A percentile compares a stretch with the other conserved stretches of the same genome.
Conservation (phyloP, 2,797 vertebrate genomes). For the Chaenodraco wilsoni region DNA sequence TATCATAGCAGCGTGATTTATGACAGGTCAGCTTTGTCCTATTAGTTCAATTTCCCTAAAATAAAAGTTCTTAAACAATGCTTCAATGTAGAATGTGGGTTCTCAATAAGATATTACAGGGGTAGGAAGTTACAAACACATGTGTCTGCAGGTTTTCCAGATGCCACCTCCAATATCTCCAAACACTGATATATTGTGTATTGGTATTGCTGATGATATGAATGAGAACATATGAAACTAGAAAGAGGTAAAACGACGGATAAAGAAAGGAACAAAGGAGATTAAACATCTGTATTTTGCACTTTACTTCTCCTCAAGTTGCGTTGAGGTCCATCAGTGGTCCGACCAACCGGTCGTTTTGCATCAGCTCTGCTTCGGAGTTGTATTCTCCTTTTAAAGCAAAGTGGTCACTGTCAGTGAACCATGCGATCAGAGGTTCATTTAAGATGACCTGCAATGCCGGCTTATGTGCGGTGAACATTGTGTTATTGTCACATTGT, state of each 20-base stretch:
- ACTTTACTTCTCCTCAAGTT: not conserved
- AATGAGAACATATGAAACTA: not conserved
- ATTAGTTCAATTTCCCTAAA: conserved; percentile 9
- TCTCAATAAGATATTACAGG: not conserved
- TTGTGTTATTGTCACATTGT: not conserved
- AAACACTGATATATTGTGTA: not conserved
- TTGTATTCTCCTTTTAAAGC: conserved; percentile 12
- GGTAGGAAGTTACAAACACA: not conserved
- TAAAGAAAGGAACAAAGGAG: not conserved
- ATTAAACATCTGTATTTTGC: not conserved
- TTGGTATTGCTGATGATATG: no score
- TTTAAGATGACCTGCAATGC: not conserved
- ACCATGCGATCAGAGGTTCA: not conserved
- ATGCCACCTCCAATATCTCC: not conserved
- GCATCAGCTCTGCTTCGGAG: conserved; percentile 4
- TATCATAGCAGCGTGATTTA: conserved; percentile 37
- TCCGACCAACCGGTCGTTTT: not conserved
- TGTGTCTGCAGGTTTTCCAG: not conserved
- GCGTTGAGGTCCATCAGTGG: not conserved
- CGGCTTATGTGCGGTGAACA: not conserved
- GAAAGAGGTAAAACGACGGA: not conserved
- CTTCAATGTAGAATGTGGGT: not conserved
- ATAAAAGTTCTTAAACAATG: not conserved
- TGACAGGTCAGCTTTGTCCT: conserved; percentile 19
- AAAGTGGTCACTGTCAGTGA: conserved; percentile 6